Base-by-base conservation (phyloP, 2,797 vertebrate genomes). In the Premnoplex brunnescens region DNA sequence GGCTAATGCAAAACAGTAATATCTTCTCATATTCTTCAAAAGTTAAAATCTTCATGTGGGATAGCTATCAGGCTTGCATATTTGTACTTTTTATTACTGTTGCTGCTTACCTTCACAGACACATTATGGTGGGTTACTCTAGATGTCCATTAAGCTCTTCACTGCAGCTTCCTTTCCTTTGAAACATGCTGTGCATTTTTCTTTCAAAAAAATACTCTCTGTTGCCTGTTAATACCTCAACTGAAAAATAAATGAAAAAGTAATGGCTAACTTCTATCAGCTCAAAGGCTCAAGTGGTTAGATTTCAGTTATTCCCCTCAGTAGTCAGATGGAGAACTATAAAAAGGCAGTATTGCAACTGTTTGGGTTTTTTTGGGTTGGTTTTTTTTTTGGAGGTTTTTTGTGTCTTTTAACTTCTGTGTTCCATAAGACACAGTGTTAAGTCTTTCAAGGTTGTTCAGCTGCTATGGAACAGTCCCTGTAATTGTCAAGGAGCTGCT, bases 81-180 rank as follows among this genome's bases (percentile, higher is more conserved):
- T 63, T 56, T 80, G 6, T 71, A 10, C 10, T 73, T 79, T 54
- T 69, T 69, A 14, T 69, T 89, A 26, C 28, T 56, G 17, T 59
- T 77, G 18, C 37, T 60, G 0, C 43, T 27, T 63, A 58, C 10
- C 55, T 82, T 88, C 23, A 13, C n/a, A 32, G 36, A 9, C 22
- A 17, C 0, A 0, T 59, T 63, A 27, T 2, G 4, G 7, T 60
- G 21, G 22, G 21, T 79, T 76, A 30, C 22, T 34, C 7, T 26
- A n/a, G 18, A 8, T 48, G 18, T 44, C 48, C 19, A 13, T 59
- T 69, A 69, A 66, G 39, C 12, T 85, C 2, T 28, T 85, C 34
- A 56, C 30, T 9, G 5, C 17, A n/a, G 10, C 32, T 60, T 63
- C 43, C n/a, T 74, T 74, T 67, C n/a, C 14, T 85, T 77, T 46